These are phyloP conservation scores for Lottia gigantea DNA, from an alignment of 2,888 invertebrate species.

Conservation along the genomic window DNA sequence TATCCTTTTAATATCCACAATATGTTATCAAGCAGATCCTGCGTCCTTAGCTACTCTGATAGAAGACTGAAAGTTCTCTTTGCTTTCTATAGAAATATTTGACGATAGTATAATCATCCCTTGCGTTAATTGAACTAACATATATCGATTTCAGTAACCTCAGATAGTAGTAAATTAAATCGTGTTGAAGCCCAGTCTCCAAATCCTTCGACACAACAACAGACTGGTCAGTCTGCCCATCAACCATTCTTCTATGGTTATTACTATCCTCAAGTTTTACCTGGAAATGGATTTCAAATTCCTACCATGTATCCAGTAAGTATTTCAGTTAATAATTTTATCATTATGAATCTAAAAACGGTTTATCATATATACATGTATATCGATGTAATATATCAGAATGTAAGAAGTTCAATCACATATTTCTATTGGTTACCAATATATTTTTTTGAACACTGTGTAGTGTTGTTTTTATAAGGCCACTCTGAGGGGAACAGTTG, in stretches of 20 bases:
- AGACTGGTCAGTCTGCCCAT: conserved; percentile 69
- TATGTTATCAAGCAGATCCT: too few relatives aligned
- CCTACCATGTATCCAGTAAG: conserved; percentile 63
- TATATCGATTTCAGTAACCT: conserved; percentile 29
- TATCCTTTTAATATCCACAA: too few relatives aligned
- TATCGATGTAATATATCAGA: too few relatives aligned
- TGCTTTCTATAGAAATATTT: neutral
- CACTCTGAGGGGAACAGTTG: too few relatives aligned
- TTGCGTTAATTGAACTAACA: neutral
- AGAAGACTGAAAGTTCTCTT: too few relatives aligned
- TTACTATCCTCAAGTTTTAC: conserved; percentile 74
- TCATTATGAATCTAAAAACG: too few relatives aligned
- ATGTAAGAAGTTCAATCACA: too few relatives aligned
- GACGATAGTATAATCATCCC: conserved; percentile 10
- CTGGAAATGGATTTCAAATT: conserved; percentile 68
- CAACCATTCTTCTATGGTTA: conserved; percentile 80
- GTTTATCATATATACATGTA: too few relatives aligned
- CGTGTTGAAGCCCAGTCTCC: conserved; percentile 85
- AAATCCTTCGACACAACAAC: conserved; percentile 76
- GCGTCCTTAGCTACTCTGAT: too few relatives aligned
- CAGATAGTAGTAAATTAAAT: conserved; percentile 68
- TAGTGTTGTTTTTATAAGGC: too few relatives aligned
- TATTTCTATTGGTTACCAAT: too few relatives aligned
- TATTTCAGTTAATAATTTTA: neutral
- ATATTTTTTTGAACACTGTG: too few relatives aligned